Evolutionary conservation across 2,113 vertebrate genomes (phyloP).

Genomic region (Petroica traversi): DNA sequence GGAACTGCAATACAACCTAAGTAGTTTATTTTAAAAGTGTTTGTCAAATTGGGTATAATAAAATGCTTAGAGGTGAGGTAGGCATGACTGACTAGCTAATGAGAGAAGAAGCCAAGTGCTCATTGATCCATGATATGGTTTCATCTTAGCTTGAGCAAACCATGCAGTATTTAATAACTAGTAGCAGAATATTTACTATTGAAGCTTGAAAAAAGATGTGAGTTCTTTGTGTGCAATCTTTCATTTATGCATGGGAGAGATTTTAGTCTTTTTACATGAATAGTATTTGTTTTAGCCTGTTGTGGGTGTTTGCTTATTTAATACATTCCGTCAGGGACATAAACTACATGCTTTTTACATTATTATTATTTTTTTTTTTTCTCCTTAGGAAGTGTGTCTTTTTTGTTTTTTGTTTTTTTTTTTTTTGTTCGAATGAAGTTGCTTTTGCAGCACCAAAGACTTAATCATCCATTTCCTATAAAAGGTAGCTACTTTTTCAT

Average conservation of each 20-base stretch:
- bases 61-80: conserved; percentile 85
- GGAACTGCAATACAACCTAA: conserved; percentile 95
- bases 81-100: conserved; percentile 90
- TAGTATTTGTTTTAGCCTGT: conserved; percentile 90
- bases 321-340: conserved; percentile 99
- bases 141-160: conserved; percentile 93
- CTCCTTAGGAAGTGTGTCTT: conserved; percentile 78
- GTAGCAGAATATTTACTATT: conserved; percentile 96
- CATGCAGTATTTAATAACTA: conserved; percentile 98
- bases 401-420: conserved; percentile 67
- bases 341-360: conserved; percentile 81
- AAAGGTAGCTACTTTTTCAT: conserved; percentile 99
- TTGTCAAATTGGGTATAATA: conserved; percentile 81
- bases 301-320: conserved; percentile 97
- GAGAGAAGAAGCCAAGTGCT: conserved; percentile 83
- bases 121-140: conserved; percentile 85
- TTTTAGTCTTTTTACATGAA: conserved; percentile 86
- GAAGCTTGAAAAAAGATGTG: conserved; percentile 98
- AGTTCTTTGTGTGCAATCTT: conserved; percentile 99
- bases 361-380: conserved; percentile 29
- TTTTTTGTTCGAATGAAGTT: conserved; percentile 90
- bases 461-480: conserved; percentile 95
- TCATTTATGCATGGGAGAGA: conserved; percentile 99
- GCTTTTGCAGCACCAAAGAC: conserved; percentile 99
- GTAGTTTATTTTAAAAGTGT: conserved; percentile 84